Base-by-base conservation (phyloP, 2,888 invertebrate genomes). In the Calameuta pallipes region DNA sequence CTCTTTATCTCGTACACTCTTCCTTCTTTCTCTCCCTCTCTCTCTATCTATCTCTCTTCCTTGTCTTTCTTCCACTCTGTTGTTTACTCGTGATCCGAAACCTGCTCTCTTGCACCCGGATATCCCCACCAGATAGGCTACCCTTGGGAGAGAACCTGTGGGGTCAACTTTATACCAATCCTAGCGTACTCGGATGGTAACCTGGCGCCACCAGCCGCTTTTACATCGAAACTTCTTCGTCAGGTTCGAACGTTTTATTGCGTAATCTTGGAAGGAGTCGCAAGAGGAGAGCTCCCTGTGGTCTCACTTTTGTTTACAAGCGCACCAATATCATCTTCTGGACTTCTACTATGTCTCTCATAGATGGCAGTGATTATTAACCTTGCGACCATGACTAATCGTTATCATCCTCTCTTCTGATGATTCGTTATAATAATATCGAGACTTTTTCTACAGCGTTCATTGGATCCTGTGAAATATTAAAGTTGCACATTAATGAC, bases 191-290 rank as follows among this genome's bases (percentile, higher is more conserved):
- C 80, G 76, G 81, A 82, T 82, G 88, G 83, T 34, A 30, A 86
- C 84, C 89, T 90, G 90, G 90, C 90, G 91, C 90, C 90, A 90
- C 90, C 90, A 85, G 85, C 83, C 89, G 90, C 81, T 78, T 76
- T 76, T 82, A 78, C 75, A 41, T 78, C 76, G 82, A 90, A 90
- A 86, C 90, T 88, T 82, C 81, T 56, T 82, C 80, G 80, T 12
- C 82, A 79, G 80, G 13, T 36, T 36, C 36, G 36, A 33, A 33
- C 35, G 35, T 74, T 37, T 74, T 74, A 74, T 74, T 74, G 74
- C 74, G 71, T 31, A 71, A 71, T 71, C 71, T 31, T 71, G 33
- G 9, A 71, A 31, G 31, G 34, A 71, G 71, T 31, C 4, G 9
- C 15, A 31, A 71, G 34, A 30, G 33, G 23, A 30, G 33, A 70